Evolutionary conservation across 2,113 vertebrate genomes (phyloP).

Genomic region (Gobiocypris rarus): DNA sequence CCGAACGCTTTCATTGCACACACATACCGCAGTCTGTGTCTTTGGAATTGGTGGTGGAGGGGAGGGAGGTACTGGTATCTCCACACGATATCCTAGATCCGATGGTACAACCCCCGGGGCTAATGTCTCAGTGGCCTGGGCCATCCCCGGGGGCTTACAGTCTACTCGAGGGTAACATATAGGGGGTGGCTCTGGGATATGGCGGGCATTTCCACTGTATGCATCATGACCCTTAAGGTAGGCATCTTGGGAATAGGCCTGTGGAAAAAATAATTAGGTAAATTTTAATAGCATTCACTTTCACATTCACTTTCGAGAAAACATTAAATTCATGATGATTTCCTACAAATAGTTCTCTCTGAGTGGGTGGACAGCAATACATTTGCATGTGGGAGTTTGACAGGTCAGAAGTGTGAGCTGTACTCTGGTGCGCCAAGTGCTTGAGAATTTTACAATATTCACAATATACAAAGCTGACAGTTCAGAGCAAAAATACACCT

Average conservation of each 20-base stretch:
- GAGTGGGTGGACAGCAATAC: constrained; percentile 70
- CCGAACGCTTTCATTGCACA: constrained; percentile 89
- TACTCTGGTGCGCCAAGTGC: constrained; percentile 67
- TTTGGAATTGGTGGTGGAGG: constrained; percentile 81
- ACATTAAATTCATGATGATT: constrained; percentile 31
- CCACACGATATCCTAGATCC: constrained; percentile 89
- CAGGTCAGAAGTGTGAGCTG: constrained; percentile 70
- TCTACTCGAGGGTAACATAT: constrained; percentile 91
- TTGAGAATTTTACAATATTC: constrained; percentile 60
- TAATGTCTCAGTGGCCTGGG: constrained; percentile 78
- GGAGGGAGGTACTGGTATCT: constrained; percentile 92
- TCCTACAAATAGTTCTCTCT: constrained; percentile 45
- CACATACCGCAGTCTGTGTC: constrained; percentile 89
- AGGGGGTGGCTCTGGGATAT: constrained; percentile 93
- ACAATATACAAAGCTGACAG: constrained; percentile 5
- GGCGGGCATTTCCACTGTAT: constrained; percentile 93
- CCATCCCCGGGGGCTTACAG: constrained; percentile 78
- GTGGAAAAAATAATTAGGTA: constrained; percentile 58
- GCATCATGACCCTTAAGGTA: constrained; percentile 93
- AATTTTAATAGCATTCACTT: neutral
- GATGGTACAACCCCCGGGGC: constrained; percentile 68
- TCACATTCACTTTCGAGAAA: neutral
- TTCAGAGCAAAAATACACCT: constrained; percentile 1
- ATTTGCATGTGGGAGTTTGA: constrained; percentile 69
- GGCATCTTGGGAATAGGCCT: constrained; percentile 99